Evolutionary conservation across 2,888 invertebrate genomes (phyloP), one percentile per base, ranked within the genome.

Genomic region (Tipula lateralis): DNA sequence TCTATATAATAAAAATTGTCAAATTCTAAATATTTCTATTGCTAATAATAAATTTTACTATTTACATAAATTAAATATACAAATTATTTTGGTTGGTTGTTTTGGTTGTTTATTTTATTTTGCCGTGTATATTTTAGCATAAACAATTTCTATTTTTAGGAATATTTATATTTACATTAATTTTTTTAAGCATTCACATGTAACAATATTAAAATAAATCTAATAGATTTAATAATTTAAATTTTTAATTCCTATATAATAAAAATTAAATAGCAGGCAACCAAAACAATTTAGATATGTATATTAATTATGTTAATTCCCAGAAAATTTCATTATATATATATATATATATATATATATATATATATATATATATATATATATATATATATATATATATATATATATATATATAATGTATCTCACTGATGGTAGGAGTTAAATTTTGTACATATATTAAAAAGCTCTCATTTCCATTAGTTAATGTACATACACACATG

Each of bases 401-500:
- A n/a, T n/a, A n/a, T n/a, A n/a, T n/a, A n/a, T n/a, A n/a, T n/a
- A n/a, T n/a, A n/a, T n/a, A n/a, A n/a, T 32, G 32, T 32, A 32
- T 66, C 9, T 24, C 66, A 24, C 12, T 66, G 66, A 7, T 19
- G 66, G 66, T 66, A 66, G 24, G 66, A 66, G 66, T 66, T 66
- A 66, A 66, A 66, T 9, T 6, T 66, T 66, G 12, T 66, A 19
- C 3, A 24, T 66, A 24, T 24, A 24, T 66, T 66, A 24, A 66
- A 66, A 66, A 66, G 66, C 66, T 66, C 24, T 66, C 66, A 66
- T 66, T 66, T 66, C 66, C 66, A 66, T 66, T 66, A 66, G 66
- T 66, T 24, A 1, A 24, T 4, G 4, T 66, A 44, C 16, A 7
- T 44, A 44, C 44, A 66, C 39, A n/a, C 39, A 39, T 13, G 13